phyloP scores from a whole-genome alignment of 1,140 invertebrate genomes.

The Copidosoma floridanum region DNA sequence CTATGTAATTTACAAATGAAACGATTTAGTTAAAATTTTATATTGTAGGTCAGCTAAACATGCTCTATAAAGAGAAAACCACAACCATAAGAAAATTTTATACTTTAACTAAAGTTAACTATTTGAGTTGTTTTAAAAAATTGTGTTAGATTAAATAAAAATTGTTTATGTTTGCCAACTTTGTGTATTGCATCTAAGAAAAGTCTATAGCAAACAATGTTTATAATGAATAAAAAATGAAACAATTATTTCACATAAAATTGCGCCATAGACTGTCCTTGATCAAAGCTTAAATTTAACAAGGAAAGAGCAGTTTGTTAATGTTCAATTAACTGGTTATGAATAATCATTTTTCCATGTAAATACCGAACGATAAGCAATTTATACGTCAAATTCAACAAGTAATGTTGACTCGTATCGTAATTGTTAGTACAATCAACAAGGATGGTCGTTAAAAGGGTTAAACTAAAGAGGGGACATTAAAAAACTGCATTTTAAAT shows the following conservation, averaged over 20 bases:
- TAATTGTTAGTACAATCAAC: constrained; percentile 14
- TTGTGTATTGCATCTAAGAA: constrained; percentile 34
- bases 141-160: constrained; percentile 4
- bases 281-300: constrained; percentile 9
- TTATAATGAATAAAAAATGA: no score
- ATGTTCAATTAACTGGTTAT: constrained; percentile 12
- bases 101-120: constrained; percentile 14
- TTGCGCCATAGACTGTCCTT: constrained; percentile 3
- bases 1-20: no score
- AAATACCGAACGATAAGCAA: no score
- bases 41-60: no score
- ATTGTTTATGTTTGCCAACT: constrained; percentile 30
- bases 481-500: constrained; percentile 23
- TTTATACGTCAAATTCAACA: neutral
- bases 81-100: no score
- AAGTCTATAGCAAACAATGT: constrained; percentile 32
- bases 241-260: neutral
- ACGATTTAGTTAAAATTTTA: no score
- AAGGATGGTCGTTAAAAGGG: no score
- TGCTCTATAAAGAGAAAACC: no score
- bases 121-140: no score
- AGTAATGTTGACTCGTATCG: constrained; percentile 6
- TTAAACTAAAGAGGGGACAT: constrained; percentile 5
- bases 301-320: constrained; percentile 21
- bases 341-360: neutral